Percentiles rank a stretch among this genome's conserved stretches.
These are phyloP conservation scores for Chaetura pelagica DNA, from an alignment of 2,113 vertebrate genomes.

Conservation along the genomic window DNA sequence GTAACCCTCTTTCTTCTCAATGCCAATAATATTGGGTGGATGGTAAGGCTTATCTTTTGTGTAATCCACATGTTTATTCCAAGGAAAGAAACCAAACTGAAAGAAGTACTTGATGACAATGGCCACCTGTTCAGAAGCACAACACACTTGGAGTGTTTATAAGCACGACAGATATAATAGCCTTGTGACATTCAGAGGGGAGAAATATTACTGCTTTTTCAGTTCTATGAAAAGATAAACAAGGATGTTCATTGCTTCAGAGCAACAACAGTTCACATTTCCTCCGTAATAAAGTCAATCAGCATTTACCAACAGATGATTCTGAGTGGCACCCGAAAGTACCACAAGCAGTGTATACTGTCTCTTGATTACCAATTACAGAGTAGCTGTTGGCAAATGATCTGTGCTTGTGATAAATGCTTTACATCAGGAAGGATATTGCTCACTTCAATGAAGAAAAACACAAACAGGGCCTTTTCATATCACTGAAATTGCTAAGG, in stretches of 20 bases:
- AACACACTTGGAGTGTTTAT: slow-evolving; percentile 10
- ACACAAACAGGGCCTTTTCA: not conserved
- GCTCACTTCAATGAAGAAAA: not conserved
- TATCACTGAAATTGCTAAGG: not conserved
- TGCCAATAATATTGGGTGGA: slow-evolving; percentile 95
- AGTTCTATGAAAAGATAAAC: not conserved
- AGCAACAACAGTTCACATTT: not conserved
- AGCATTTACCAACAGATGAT: not conserved
- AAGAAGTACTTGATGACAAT: slow-evolving; percentile 98
- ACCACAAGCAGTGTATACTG: not conserved
- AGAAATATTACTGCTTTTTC: not conserved
- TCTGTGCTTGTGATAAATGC: not conserved
- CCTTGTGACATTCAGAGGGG: not conserved
- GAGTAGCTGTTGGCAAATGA: not conserved
- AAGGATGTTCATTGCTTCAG: not conserved
- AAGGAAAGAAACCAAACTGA: slow-evolving; percentile 97
- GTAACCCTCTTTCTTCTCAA: slow-evolving; percentile 97
- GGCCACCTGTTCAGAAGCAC: slow-evolving; percentile 80
- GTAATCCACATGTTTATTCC: slow-evolving; percentile 82
- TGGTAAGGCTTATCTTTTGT: slow-evolving; percentile 85
- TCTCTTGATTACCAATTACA: not conserved
- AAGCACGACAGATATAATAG: not conserved
- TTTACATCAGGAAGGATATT: not conserved
- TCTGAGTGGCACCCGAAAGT: not conserved
- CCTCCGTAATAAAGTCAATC: not conserved